A percentile compares a stretch with the other conserved stretches of the same genome.
These are phyloP conservation scores for Caenorhabditis remanei DNA, from an alignment of 1,140 invertebrate genomes.

Conservation along the genomic window DNA sequence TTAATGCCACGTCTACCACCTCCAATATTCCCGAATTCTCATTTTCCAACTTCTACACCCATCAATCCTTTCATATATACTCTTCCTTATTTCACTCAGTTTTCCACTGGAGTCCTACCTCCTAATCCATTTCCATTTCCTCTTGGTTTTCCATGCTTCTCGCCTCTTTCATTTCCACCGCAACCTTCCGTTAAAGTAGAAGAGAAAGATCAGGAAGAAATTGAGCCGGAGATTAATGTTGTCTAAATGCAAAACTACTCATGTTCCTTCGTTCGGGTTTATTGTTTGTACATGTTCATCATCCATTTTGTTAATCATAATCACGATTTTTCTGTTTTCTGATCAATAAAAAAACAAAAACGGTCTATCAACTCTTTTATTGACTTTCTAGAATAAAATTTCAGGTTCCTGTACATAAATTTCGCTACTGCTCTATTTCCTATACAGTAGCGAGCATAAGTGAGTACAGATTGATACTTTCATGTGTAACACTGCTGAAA, in stretches of 20 bases:
- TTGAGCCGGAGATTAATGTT: slow-evolving; percentile 26
- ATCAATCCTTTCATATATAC: slow-evolving; percentile 4
- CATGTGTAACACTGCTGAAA: no score
- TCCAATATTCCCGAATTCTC: background rate
- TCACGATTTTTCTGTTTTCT: no score
- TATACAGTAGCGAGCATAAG: no score
- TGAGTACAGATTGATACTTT: no score
- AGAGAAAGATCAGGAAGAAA: background rate
- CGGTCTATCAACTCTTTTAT: no score
- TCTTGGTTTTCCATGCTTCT: slow-evolving; percentile 7
- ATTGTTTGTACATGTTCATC: background rate
- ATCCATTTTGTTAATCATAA: no score
- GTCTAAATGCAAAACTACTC: background rate
- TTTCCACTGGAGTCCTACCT: background rate
- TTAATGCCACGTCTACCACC: background rate
- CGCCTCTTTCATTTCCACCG: background rate
- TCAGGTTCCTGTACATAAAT: no score
- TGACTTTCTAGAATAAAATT: no score
- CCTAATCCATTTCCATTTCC: slow-evolving; percentile 15
- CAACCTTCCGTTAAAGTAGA: background rate
- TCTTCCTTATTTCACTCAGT: slow-evolving; percentile 3
- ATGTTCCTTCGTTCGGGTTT: background rate
- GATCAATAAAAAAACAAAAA: no score
- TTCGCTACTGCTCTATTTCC: no score
- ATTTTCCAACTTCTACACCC: background rate